Evolutionary conservation across 2,113 vertebrate species (phyloP).

Genomic region (Ifrita kowaldi): DNA sequence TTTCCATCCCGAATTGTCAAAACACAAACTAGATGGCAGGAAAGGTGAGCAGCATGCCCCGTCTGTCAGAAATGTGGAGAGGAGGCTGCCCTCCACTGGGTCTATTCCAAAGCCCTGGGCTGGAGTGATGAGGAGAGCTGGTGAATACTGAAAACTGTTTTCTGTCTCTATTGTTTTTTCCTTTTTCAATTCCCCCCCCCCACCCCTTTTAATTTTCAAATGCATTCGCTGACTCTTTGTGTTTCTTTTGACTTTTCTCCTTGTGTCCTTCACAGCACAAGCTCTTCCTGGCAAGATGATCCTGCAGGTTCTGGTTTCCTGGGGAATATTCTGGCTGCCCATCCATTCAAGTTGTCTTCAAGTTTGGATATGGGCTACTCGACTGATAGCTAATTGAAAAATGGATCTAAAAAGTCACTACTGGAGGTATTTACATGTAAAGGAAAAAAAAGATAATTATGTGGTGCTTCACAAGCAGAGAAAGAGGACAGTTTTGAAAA

Average conservation of each 20-base stretch:
- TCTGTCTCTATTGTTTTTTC: neutral
- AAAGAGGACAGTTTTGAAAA: neutral
- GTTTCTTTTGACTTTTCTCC: neutral
- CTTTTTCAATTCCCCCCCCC: rapidly evolving
- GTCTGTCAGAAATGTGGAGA: conserved; percentile 38
- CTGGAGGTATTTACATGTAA: neutral
- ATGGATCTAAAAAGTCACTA: neutral
- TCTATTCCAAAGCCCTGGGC: conserved; percentile 42
- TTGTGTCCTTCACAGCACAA: neutral
- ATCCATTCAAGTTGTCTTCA: neutral
- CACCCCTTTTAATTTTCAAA: neutral
- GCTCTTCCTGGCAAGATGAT: neutral
- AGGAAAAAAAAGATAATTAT: neutral
- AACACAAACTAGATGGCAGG: conserved; percentile 53
- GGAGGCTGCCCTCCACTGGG: conserved; percentile 46
- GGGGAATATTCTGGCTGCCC: neutral
- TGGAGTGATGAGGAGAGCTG: conserved; percentile 38
- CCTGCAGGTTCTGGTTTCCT: neutral
- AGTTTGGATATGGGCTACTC: neutral
- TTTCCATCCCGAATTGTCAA: conserved; percentile 58
- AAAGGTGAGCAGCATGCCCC: conserved; percentile 32
- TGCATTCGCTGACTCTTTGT: neutral
- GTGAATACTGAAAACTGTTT: conserved; percentile 52
- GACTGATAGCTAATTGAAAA: neutral
- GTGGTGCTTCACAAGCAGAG: neutral